Base-by-base conservation (phyloP, 2,113 vertebrate species). In the Lipophrys pholis region DNA sequence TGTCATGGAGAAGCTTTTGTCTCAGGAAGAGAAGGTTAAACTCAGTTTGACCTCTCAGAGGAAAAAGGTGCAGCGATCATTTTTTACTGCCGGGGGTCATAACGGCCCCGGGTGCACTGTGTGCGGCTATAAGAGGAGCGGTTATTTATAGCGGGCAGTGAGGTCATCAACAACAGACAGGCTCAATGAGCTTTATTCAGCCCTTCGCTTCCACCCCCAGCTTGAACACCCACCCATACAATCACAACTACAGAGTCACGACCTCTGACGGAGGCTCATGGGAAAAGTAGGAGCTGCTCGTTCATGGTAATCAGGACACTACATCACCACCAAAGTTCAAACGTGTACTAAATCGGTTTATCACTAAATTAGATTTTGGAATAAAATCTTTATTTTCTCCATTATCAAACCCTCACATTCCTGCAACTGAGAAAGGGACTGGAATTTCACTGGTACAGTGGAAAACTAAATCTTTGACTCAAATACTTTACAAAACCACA, bases 141-240 rank as follows among this genome's bases (percentile, higher is more conserved):
- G 62, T 71, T 90, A 87, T 87, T 89, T 84, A 90, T 89, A 64
- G 78, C 80, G 50, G 82, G 63, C 79, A 65, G 43, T 54, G 45
- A 83, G 78, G 82, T 84, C 81, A 85, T 45, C 39, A 57, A 76
- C 69, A 78, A 79, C 72, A 74, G 63, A 76, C 62, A 46, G 36
- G 56, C 65, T 83, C 78, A 86, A 66, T 82, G 80, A 81, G 58
- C 68, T 82, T 70, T 49, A 82, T 89, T 87, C 82, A 89, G 56
- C 61, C 65, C 68, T 74, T 68, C 77, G 69, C 65, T 73, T 55
- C 62, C 43, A 52, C 42, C 65, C 69, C 71, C 62, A n/a, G 42
- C 21, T 30, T 6, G 2, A 55, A 63, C 1, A 75, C 55, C 48
- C 80, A 62, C 78, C 6, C 55, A 36, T 55, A 69, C 54, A 38